Conservation (phyloP, 2,113 vertebrate species). For the Numenius arquata region DNA sequence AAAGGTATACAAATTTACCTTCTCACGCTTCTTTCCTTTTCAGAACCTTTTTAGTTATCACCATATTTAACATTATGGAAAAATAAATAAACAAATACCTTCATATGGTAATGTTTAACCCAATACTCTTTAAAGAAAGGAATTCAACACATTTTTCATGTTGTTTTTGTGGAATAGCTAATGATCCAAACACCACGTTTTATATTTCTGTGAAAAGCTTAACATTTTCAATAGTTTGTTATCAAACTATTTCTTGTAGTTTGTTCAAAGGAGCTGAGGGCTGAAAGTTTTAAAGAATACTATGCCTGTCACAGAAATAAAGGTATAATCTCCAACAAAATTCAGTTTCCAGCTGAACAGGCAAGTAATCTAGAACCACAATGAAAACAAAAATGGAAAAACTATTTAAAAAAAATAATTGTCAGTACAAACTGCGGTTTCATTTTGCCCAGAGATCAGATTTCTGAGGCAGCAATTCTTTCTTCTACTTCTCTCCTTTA, state of each 20-base stretch:
- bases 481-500: neutral
- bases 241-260: neutral
- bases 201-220: neutral
- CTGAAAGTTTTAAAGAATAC: neutral
- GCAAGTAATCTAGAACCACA: neutral
- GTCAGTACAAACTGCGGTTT: neutral
- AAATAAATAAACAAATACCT: neutral
- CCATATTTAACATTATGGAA: neutral
- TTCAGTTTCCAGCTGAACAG: neutral
- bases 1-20: neutral
- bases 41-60: neutral
- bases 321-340: neutral
- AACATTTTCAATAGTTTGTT: neutral
- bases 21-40: neutral
- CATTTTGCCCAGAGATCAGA: neutral
- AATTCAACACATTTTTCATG: neutral
- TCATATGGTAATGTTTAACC: neutral
- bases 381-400: neutral
- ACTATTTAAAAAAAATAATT: neutral
- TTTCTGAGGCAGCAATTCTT: neutral
- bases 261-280: neutral
- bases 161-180: neutral
- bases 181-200: neutral
- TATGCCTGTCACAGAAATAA: neutral
- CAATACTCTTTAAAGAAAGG: neutral